Conservation (phyloP, 2,888 invertebrate genomes). For the Caenorhabditis wallacei region DNA sequence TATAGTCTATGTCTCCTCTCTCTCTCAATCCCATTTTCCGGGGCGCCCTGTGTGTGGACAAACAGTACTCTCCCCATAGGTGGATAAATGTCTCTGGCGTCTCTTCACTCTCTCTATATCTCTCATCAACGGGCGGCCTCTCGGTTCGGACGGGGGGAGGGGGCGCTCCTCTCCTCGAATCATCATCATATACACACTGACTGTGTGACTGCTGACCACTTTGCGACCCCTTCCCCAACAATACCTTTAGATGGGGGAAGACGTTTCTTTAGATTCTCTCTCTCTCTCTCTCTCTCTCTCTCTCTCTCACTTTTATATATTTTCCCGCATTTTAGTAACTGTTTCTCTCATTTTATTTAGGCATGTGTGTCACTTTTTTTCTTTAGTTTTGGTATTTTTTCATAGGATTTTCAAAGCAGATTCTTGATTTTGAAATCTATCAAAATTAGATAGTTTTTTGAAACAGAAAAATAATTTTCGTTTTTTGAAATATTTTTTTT, state of each 20-base stretch:
- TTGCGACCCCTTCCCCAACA: constrained; percentile 42
- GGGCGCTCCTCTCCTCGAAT: constrained; percentile 50
- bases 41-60: constrained; percentile 46
- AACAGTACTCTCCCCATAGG: constrained; percentile 34
- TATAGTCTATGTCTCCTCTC: background rate
- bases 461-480: background rate
- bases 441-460: too few relatives aligned
- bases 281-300: constrained; percentile 21
- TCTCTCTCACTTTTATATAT: constrained; percentile 15
- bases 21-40: constrained; percentile 14
- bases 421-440: too few relatives aligned
- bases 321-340: background rate
- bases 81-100: constrained; percentile 26
- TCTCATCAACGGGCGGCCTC: constrained; percentile 14
- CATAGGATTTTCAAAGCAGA: background rate
- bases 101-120: background rate
- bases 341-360: constrained; percentile 9
- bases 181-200: constrained; percentile 59
- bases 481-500: background rate
- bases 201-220: constrained; percentile 49
- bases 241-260: constrained; percentile 6
- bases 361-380: background rate
- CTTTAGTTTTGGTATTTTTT: background rate
- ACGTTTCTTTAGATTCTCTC: constrained; percentile 16
- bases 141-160: too few relatives aligned